Percentiles rank a stretch among this genome's conserved stretches.
phyloP scores from a whole-genome alignment of 2,113 vertebrate genomes.

The Orcinus orca region DNA sequence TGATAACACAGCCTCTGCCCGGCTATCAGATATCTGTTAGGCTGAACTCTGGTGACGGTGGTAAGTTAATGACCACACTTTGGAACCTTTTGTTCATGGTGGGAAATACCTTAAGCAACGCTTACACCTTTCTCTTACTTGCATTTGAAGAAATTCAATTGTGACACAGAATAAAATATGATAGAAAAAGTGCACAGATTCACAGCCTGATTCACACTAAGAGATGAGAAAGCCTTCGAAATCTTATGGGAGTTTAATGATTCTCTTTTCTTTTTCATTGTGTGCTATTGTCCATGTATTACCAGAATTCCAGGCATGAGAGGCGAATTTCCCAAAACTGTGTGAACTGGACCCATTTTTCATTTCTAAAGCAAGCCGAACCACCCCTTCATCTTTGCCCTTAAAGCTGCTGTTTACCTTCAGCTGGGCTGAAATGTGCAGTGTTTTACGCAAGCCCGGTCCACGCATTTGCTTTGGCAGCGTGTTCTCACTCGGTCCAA shows the following conservation, averaged over 20 bases:
- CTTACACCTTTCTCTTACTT: not conserved
- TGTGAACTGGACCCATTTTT: not conserved
- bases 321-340: not conserved
- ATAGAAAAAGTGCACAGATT: not conserved
- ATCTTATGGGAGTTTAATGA: fast-evolving
- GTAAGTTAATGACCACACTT: not conserved
- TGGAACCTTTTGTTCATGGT: not conserved
- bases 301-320: not conserved
- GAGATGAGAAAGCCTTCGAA: not conserved
- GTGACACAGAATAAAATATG: not conserved
- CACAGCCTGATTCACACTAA: fast-evolving
- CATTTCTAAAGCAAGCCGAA: not conserved
- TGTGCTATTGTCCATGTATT: no score
- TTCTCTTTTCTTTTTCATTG: not conserved
- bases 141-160: not conserved
- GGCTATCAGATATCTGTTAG: fast-evolving
- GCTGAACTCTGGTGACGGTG: not conserved
- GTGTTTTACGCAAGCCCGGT: fast-evolving
- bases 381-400: no score
- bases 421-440: fast-evolving
- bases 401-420: not conserved
- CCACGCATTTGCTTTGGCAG: fast-evolving
- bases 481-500: fast-evolving
- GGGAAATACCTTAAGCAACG: not conserved
- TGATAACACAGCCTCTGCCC: not conserved